A percentile compares a stretch with the other conserved stretches of the same genome.
phyloP scores from a whole-genome alignment of 1,140 invertebrate genomes.

The Lucilia sericata region DNA sequence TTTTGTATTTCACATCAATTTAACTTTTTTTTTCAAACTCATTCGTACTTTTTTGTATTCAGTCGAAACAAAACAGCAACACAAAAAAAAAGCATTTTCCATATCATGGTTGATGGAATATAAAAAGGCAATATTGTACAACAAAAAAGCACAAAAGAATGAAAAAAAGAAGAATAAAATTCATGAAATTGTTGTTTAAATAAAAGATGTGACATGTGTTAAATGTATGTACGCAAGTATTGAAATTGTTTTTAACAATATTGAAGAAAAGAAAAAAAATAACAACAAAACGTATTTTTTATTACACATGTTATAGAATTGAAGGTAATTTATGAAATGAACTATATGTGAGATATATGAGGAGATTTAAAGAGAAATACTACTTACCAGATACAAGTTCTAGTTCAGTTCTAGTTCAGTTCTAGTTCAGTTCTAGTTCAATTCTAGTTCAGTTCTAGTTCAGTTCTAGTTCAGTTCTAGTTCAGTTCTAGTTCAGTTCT shows the following conservation, averaged over 20 bases:
- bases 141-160: constrained; percentile 8
- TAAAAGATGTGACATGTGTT: constrained; percentile 38
- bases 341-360: too few relatives aligned
- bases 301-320: background rate
- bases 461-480: too few relatives aligned
- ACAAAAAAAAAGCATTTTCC: constrained; percentile 3
- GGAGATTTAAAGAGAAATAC: too few relatives aligned
- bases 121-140: constrained; percentile 24
- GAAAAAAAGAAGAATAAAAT: background rate
- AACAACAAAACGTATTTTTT: background rate
- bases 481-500: too few relatives aligned
- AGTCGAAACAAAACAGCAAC: background rate
- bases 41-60: background rate
- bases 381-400: too few relatives aligned
- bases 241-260: background rate
- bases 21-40: background rate
- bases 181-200: constrained; percentile 33
- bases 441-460: too few relatives aligned
- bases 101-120: constrained; percentile 23
- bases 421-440: too few relatives aligned
- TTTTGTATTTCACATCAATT: constrained; percentile 2
- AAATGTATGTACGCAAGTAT: background rate
- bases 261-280: background rate
- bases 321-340: background rate
- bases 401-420: too few relatives aligned